These are phyloP conservation scores for Eupithecia insigniata DNA, from an alignment of 2,888 invertebrate species.

Conservation along the genomic window DNA sequence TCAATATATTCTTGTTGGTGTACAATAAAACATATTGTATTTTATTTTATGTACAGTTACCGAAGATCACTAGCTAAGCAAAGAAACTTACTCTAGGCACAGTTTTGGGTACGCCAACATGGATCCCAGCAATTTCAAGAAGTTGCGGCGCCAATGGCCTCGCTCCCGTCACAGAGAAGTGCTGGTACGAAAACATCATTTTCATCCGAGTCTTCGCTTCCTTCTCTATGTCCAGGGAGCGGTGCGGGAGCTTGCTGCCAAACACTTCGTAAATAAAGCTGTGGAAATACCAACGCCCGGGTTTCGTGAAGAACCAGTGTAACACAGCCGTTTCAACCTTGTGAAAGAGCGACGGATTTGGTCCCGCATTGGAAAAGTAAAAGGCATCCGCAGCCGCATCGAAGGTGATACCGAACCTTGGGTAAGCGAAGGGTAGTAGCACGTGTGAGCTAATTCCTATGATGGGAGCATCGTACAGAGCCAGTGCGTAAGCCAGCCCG, in stretches of 20 bases:
- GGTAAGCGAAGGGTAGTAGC: slow-evolving; percentile 75
- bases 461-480: slow-evolving; percentile 72
- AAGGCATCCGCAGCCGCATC: slow-evolving; percentile 77
- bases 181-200: slow-evolving; percentile 85
- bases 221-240: slow-evolving; percentile 74
- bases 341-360: slow-evolving; percentile 57
- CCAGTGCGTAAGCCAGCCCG: slow-evolving; percentile 67
- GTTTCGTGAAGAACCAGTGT: slow-evolving; percentile 49
- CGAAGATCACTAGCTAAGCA: background rate
- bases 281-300: slow-evolving; percentile 59
- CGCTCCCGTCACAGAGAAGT: slow-evolving; percentile 83
- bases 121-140: slow-evolving; percentile 85
- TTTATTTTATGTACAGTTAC: too few relatives aligned
- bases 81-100: slow-evolving; percentile 56
- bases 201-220: slow-evolving; percentile 75
- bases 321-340: slow-evolving; percentile 59
- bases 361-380: slow-evolving; percentile 68
- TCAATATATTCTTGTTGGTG: too few relatives aligned
- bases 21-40: too few relatives aligned
- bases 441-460: slow-evolving; percentile 81
- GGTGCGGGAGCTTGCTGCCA: slow-evolving; percentile 67
- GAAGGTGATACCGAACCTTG: slow-evolving; percentile 76
- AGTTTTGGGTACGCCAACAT: slow-evolving; percentile 61
- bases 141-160: slow-evolving; percentile 80
- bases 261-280: slow-evolving; percentile 65